Conservation (phyloP, 1,140 invertebrate genomes). For the Drosophila obscura region DNA sequence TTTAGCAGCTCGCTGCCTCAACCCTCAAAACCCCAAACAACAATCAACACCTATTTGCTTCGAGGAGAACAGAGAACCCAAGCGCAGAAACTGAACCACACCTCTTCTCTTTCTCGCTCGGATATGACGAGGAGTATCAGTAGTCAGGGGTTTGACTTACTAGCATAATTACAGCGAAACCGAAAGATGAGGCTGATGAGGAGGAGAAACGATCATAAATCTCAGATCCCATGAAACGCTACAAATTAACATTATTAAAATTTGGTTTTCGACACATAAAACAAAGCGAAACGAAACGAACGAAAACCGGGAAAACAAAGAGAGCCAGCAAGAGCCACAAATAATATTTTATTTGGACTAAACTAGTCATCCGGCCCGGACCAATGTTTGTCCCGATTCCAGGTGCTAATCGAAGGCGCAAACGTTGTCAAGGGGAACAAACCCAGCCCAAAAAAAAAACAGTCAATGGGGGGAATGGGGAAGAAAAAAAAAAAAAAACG, state of each 20-base stretch:
- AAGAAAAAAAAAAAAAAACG: no score
- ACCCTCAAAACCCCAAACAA: slow-evolving; percentile 12
- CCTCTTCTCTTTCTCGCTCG: slow-evolving; percentile 17
- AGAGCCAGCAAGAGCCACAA: slow-evolving; percentile 46
- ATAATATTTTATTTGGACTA: slow-evolving; percentile 78
- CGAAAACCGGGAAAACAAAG: slow-evolving; percentile 33
- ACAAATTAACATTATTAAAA: slow-evolving; percentile 82
- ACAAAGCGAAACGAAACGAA: slow-evolving; percentile 65
- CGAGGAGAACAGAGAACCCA: slow-evolving; percentile 52
- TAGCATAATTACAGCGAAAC: slow-evolving; percentile 65
- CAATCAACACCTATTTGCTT: slow-evolving; percentile 74
- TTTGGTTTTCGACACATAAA: slow-evolving; percentile 77
- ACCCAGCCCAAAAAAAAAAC: slow-evolving; percentile 25
- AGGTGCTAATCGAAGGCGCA: slow-evolving; percentile 71
- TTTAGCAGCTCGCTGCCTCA: slow-evolving; percentile 32
- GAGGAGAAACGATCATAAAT: slow-evolving; percentile 55
- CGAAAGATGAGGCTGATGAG: slow-evolving; percentile 14
- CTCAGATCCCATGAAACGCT: slow-evolving; percentile 73
- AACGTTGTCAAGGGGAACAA: slow-evolving; percentile 60
- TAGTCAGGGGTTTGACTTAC: slow-evolving; percentile 21
- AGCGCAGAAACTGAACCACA: slow-evolving; percentile 39
- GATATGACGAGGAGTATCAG: no score
- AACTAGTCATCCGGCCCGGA: slow-evolving; percentile 45
- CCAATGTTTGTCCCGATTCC: slow-evolving; percentile 22
- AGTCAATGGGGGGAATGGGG: slow-evolving; percentile 21